Conservation (phyloP, 2,888 invertebrate species). For the Chalcis sispes region DNA sequence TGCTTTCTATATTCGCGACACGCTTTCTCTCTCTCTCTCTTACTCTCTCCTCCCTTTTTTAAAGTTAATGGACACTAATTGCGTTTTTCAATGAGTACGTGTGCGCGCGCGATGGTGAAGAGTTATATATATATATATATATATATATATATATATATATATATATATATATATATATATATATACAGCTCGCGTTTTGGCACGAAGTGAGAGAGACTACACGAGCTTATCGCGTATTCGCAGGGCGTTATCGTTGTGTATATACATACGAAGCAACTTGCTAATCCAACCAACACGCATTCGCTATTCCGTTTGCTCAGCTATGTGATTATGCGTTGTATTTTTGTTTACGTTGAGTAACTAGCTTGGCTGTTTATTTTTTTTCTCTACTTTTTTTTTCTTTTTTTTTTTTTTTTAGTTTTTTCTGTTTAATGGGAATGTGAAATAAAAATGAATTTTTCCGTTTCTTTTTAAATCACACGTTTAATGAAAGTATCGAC, state of each 20-base stretch:
- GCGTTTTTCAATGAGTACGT: constrained; percentile 45
- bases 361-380: neutral
- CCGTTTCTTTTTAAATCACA: no score
- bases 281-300: neutral
- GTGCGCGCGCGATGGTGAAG: neutral
- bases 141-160: no score
- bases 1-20: no score
- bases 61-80: constrained; percentile 40
- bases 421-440: no score
- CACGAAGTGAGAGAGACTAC: neutral
- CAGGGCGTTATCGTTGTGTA: constrained; percentile 27
- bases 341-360: no score
- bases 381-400: neutral
- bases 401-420: neutral
- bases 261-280: no score
- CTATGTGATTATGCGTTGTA: constrained; percentile 12
- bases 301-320: neutral
- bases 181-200: no score
- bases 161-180: no score
- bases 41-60: neutral
- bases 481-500: no score
- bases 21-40: neutral
- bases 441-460: no score
- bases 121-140: no score
- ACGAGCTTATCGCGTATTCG: constrained; percentile 33